Conservation (phyloP, 2,113 vertebrate species). For the Antidorcas marsupialis region DNA sequence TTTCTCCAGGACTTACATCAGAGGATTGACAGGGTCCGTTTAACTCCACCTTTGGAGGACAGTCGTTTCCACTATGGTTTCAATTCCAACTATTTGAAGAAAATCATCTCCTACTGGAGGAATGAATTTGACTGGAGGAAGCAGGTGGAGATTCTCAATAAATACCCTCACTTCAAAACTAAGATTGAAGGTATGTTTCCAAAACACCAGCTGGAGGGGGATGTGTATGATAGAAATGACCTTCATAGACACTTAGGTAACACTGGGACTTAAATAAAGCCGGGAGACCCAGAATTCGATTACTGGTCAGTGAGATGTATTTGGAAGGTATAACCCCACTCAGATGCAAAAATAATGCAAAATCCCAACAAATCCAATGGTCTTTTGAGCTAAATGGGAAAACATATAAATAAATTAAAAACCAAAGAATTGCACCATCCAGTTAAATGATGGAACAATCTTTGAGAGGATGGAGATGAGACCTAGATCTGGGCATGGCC, state of each 20-base stretch:
- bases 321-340: not conserved
- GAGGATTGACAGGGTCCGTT: conserved; percentile 78
- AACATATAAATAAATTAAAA: not conserved
- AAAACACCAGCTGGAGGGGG: not conserved
- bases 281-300: not conserved
- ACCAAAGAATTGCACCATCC: not conserved
- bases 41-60: conserved; percentile 77
- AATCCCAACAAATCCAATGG: not conserved
- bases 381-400: not conserved
- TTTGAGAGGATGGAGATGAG: not conserved
- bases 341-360: not conserved
- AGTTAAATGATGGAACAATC: not conserved
- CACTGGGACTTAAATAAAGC: not conserved
- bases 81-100: conserved; percentile 76
- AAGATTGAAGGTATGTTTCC: conserved; percentile 83
- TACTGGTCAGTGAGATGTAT: not conserved
- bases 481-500: too few species aligned
- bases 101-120: conserved; percentile 83
- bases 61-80: conserved; percentile 82
- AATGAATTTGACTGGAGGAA: conserved; percentile 83
- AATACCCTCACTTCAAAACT: conserved; percentile 85
- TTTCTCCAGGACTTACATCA: conserved; percentile 78
- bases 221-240: fast-evolving
- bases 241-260: not conserved
- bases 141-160: conserved; percentile 83